These are phyloP conservation scores for Ellobius talpinus DNA, from an alignment of 2,113 vertebrate genomes.

Conservation along the genomic window DNA sequence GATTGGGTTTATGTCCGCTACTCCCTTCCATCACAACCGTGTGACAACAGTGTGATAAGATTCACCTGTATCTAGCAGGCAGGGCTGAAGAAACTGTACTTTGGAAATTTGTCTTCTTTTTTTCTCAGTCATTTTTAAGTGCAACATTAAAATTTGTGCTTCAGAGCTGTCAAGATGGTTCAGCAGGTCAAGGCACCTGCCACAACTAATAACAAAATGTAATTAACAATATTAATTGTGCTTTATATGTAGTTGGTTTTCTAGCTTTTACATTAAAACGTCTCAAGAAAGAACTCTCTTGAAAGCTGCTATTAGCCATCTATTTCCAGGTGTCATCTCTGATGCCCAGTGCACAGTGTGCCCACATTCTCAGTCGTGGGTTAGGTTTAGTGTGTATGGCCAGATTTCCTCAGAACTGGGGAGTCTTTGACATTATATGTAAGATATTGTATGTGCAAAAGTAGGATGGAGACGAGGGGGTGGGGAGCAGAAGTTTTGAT, in stretches of 20 bases:
- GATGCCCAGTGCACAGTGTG: neutral
- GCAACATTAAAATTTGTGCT: neutral
- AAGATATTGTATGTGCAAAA: neutral
- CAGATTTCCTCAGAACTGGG: neutral
- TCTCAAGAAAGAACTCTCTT: constrained; percentile 37
- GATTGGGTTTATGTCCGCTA: neutral
- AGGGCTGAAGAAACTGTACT: neutral
- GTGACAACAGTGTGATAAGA: neutral
- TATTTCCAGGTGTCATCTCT: neutral
- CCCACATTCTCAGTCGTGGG: neutral
- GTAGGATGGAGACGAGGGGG: neutral
- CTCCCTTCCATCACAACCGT: neutral
- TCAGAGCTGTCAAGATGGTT: neutral
- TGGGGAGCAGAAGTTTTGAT: neutral
- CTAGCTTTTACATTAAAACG: neutral
- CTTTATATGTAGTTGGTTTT: neutral
- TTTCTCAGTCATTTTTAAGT: constrained; percentile 39
- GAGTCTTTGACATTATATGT: neutral
- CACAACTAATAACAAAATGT: neutral
- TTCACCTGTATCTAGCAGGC: neutral
- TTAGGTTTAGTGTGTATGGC: neutral
- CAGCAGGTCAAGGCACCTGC: neutral
- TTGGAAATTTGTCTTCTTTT: neutral
- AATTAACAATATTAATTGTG: neutral
- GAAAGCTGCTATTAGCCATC: neutral